Conservation (phyloP, 2,888 invertebrate species). For the Theretra japonica region DNA sequence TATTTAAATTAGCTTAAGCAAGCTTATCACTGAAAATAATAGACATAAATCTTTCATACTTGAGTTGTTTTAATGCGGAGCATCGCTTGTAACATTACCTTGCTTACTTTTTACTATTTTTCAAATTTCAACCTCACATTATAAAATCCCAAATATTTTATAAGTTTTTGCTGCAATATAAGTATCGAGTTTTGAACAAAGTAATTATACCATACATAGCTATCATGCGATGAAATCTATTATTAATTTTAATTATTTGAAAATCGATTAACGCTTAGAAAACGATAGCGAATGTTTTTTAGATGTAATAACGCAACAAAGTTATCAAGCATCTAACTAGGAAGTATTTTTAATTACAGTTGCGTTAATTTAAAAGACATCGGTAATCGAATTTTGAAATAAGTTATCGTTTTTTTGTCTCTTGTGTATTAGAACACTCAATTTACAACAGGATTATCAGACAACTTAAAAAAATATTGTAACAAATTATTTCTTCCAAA, state of each 20-base stretch:
- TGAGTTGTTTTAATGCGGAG: conserved; percentile 19
- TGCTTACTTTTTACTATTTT: neutral
- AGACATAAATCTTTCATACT: conserved; percentile 24
- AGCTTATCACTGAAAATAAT: conserved; percentile 24
- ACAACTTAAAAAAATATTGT: too few species aligned
- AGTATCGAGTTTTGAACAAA: neutral
- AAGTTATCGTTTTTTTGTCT: too few species aligned
- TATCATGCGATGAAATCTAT: too few species aligned
- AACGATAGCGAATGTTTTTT: neutral
- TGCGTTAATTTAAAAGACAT: neutral
- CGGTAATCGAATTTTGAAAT: neutral
- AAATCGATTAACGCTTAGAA: too few species aligned
- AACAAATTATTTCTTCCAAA: too few species aligned
- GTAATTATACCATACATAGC: neutral
- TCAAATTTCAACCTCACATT: neutral
- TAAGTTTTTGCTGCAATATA: neutral
- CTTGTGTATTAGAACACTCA: too few species aligned
- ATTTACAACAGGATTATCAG: too few species aligned
- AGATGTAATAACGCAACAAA: neutral
- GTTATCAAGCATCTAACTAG: neutral
- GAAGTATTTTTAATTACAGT: conserved; percentile 6
- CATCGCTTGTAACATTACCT: neutral
- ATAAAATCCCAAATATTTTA: neutral
- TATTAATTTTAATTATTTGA: too few species aligned
- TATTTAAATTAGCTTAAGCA: conserved; percentile 16